Evolutionary conservation across 1,140 invertebrate genomes (phyloP), one percentile per base, ranked within the genome.

Genomic region (Drosophila ohnishii): DNA sequence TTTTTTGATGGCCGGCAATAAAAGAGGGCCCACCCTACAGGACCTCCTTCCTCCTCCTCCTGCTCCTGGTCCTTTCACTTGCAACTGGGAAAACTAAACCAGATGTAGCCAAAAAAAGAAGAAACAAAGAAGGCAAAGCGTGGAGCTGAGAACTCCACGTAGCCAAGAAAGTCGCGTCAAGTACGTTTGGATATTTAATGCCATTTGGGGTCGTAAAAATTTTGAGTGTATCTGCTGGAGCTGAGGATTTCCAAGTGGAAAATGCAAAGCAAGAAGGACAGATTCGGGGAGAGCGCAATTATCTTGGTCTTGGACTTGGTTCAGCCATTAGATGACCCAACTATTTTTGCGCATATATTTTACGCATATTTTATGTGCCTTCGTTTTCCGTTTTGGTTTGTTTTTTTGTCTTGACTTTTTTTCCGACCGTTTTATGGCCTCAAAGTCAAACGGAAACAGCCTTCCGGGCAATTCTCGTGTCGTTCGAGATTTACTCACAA

Each of bases 131-230:
- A 44, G n/a, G 22, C n/a, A 28, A 42, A 19, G 72, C 73, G 62
- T 25, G 35, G 72, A 75, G 55, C 73, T 66, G 39, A 57, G 56
- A 76, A 75, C 50, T 85, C 75, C 78, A 87, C 75, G 82, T 87
- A 86, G 75, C 83, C 79, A 67, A 67, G 78, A 70, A 80, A 80
- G 76, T 76, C 73, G 72, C 81, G 73, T 85, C 81, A 85, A 81
- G 81, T 78, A 86, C 79, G 64, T 80, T 88, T 79, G 80, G 79
- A 88, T 83, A 88, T 88, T 87, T 87, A 87, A 88, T 87, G 83
- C 80, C 72, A 76, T 83, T 79, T 74, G 55, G 53, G 83, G 72
- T 87, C 83, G 83, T 87, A 87, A 87, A 87, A 80, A 55, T 88
- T 87, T 88, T 77, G 71, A 80, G 83, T 83, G 71, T 86, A 83